Evolutionary conservation across 2,888 invertebrate genomes (phyloP).

Genomic region (Lasius platythorax): DNA sequence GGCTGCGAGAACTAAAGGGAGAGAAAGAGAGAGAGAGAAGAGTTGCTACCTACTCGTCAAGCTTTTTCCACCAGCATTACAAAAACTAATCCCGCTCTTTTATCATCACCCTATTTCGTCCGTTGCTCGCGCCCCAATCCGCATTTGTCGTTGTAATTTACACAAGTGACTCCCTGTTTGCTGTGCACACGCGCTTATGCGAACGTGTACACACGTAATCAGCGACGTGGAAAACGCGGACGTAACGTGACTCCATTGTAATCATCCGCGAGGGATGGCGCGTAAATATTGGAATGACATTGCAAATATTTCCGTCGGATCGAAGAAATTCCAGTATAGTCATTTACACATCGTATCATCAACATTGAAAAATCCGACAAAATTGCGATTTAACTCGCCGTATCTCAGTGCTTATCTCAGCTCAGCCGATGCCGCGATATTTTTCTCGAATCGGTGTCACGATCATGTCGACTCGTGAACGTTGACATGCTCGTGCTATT

Average conservation of each 20-base stretch:
- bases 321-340: conserved; percentile 24
- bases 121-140: background rate
- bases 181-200: conserved; percentile 4
- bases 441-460: conserved; percentile 6
- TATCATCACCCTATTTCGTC: background rate
- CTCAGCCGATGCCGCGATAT: background rate
- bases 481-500: conserved; percentile 9
- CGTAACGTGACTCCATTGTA: conserved; percentile 44
- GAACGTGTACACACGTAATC: conserved; percentile 35
- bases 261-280: conserved; percentile 31
- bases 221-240: conserved; percentile 36
- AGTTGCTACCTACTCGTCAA: conserved; percentile 26
- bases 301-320: conserved; percentile 34
- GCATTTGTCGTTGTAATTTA: conserved; percentile 49
- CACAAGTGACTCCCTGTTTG: conserved; percentile 40
- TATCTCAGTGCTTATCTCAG: background rate
- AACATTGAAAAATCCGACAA: conserved; percentile 11
- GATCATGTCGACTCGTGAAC: conserved; percentile 8
- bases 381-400: conserved; percentile 21
- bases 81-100: conserved; percentile 27
- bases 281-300: conserved; percentile 44
- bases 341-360: conserved; percentile 11
- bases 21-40: background rate
- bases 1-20: background rate
- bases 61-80: conserved; percentile 21